Conservation (phyloP, 1,140 invertebrate genomes). For the Bombus pyrosoma region DNA sequence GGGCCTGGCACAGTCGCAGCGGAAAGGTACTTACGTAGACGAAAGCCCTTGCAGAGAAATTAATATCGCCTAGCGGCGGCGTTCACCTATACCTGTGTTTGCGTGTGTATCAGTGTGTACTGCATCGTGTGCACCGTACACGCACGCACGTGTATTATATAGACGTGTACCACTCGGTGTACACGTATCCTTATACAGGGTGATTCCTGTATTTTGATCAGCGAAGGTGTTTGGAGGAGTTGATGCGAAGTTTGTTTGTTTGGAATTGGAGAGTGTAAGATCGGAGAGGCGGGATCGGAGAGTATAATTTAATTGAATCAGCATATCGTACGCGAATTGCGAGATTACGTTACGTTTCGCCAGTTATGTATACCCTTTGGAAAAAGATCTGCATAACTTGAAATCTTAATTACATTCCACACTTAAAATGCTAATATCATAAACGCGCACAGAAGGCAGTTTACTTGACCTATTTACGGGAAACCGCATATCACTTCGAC, state of each 20-base stretch:
- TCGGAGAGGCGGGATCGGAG: no score
- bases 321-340: background rate
- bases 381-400: background rate
- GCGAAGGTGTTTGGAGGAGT: background rate
- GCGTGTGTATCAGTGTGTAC: background rate
- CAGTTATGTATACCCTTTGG: background rate
- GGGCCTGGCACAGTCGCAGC: constrained; percentile 54
- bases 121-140: background rate
- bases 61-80: constrained; percentile 78
- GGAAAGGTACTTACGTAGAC: constrained; percentile 60
- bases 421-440: background rate
- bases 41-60: constrained; percentile 76
- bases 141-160: constrained; percentile 19
- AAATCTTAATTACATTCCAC: background rate
- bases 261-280: no score
- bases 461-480: background rate
- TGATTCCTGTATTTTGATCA: background rate
- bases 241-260: no score
- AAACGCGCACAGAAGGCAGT: background rate
- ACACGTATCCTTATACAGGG: constrained; percentile 34
- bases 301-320: no score
- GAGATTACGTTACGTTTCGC: background rate
- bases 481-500: background rate
- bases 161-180: constrained; percentile 23
- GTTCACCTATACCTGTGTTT: constrained; percentile 51